Evolutionary conservation across 2,888 invertebrate species (phyloP).

Genomic region (Mesorhabditis sp.): DNA sequence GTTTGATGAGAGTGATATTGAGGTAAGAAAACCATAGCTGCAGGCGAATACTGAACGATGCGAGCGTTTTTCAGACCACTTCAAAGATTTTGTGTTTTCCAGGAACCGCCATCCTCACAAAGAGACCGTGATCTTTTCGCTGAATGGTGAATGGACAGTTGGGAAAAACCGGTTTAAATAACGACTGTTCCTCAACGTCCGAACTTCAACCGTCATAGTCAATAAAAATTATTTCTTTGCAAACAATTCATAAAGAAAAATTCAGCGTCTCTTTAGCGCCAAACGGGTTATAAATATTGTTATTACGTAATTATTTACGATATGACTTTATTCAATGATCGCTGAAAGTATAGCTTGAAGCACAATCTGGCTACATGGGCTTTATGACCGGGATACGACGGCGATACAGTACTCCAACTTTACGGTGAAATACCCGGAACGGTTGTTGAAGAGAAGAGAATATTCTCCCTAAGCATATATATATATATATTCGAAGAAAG

Average conservation of each 20-base stretch:
- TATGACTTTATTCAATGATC: no score
- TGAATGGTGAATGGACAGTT: neutral
- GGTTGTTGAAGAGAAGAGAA: constrained; percentile 27
- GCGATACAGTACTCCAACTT: constrained; percentile 32
- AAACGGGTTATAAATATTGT: no score
- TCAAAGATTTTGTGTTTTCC: neutral
- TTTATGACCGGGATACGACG: neutral
- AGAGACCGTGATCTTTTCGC: neutral
- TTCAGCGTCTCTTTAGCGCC: no score
- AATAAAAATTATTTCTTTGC: no score
- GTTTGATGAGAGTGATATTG: constrained; percentile 3
- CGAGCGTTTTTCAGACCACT: neutral
- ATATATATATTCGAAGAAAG: neutral
- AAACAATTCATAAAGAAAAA: no score
- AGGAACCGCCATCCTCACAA: neutral
- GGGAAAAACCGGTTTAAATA: no score
- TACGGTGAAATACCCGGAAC: constrained; percentile 34
- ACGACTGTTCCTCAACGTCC: no score
- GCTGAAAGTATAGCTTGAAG: no score
- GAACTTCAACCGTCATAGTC: no score
- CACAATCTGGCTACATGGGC: no score
- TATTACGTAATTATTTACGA: no score
- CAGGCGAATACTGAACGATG: no score
- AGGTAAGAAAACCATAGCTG: neutral
- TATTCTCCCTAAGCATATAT: constrained; percentile 20